A percentile compares a stretch with the other conserved stretches of the same genome.
phyloP scores from a whole-genome alignment of 1,140 invertebrate genomes.

The Penaeus chinensis region DNA sequence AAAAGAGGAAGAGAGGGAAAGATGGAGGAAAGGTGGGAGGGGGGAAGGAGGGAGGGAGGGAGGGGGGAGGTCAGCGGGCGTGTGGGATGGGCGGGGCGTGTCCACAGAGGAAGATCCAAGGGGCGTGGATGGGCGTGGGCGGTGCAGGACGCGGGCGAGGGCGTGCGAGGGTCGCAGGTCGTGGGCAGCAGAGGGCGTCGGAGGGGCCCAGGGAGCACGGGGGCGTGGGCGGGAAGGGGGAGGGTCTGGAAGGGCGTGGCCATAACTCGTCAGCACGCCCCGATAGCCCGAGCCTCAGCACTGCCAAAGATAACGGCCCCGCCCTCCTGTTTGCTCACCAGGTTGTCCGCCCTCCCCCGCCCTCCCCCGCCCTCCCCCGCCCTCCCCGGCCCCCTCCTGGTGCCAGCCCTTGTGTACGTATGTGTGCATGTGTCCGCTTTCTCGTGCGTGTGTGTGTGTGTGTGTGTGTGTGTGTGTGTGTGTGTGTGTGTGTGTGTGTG shows the following conservation, averaged over 20 bases:
- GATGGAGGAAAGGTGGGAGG: constrained; percentile 16
- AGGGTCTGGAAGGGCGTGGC: no score
- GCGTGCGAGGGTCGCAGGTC: no score
- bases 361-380: not conserved
- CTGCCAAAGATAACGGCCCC: no score
- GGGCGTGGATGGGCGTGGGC: no score
- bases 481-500: constrained; percentile 36
- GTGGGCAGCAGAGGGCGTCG: no score
- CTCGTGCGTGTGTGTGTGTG: constrained; percentile 7
- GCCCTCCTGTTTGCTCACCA: constrained; percentile 5
- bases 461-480: not conserved
- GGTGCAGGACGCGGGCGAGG: no score
- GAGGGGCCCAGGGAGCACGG: no score
- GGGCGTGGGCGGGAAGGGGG: no score
- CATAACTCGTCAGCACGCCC: no score
- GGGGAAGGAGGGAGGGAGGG: constrained; percentile 30
- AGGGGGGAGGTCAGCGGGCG: constrained; percentile 43
- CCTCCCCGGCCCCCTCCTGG: constrained; percentile 4
- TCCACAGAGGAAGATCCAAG: not conserved
- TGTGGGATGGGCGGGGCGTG: constrained; percentile 33
- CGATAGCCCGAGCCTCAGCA: no score
- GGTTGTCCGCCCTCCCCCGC: constrained; percentile 1
- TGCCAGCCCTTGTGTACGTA: not conserved
- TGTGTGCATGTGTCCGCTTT: constrained; percentile 8
- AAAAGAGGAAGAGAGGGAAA: not conserved